Conservation (phyloP, 2,113 vertebrate genomes). For the Tylochromis polylepis region DNA sequence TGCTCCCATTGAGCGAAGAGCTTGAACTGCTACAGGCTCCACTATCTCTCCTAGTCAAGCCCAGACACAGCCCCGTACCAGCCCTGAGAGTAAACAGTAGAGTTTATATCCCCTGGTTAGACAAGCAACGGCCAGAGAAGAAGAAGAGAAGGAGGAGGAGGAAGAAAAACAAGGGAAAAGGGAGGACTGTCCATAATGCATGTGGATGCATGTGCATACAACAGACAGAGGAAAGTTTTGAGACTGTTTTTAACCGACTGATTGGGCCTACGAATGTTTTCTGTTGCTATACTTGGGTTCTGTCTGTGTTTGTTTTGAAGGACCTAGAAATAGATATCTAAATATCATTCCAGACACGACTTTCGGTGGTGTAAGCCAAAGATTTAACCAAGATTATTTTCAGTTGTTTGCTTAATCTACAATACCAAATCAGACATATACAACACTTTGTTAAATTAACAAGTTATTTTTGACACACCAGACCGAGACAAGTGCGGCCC, state of each 20-base stretch:
- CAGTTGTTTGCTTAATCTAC: slow-evolving; percentile 32
- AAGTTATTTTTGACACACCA: background rate
- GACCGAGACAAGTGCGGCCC: background rate
- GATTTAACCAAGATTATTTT: slow-evolving; percentile 45
- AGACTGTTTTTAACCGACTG: slow-evolving; percentile 53
- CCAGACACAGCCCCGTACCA: slow-evolving; percentile 63
- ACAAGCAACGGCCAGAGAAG: slow-evolving; percentile 28
- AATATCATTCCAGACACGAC: slow-evolving; percentile 55
- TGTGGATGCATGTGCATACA: slow-evolving; percentile 47
- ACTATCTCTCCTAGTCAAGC: slow-evolving; percentile 57
- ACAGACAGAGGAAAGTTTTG: slow-evolving; percentile 41
- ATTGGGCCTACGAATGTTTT: slow-evolving; percentile 43
- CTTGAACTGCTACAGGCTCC: slow-evolving; percentile 27
- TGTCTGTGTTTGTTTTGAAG: slow-evolving; percentile 46
- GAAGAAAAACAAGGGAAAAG: background rate
- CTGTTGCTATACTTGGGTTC: slow-evolving; percentile 58
- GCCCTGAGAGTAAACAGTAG: slow-evolving; percentile 63
- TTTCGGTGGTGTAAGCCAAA: background rate
- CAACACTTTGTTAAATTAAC: background rate
- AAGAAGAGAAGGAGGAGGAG: background rate
- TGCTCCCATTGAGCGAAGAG: slow-evolving; percentile 13
- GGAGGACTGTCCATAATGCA: slow-evolving; percentile 35
- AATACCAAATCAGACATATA: slow-evolving; percentile 5
- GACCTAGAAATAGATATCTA: slow-evolving; percentile 55
- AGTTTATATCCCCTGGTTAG: slow-evolving; percentile 56